Evolutionary conservation across 1,140 invertebrate genomes (phyloP), one percentile per base, ranked within the genome.

Genomic region (Bombus turneri): DNA sequence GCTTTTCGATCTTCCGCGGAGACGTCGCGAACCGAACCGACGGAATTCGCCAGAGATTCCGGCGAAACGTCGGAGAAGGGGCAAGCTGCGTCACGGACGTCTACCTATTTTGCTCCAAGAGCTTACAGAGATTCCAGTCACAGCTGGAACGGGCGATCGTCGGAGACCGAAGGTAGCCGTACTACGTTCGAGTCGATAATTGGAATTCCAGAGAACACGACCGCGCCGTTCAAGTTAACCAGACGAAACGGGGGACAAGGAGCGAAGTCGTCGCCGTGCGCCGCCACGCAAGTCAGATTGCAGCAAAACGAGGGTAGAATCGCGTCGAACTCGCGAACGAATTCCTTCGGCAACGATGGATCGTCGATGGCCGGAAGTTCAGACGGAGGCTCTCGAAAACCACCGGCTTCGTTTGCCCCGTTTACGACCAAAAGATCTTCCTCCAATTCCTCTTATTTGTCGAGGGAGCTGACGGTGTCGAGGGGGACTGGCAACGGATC

Each of bases 261-360:
- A 53, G 18, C 0, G 47, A n/a, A n/a, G 59, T 62, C 47, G 47
- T 62, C 59, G 3, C 59, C 59, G 3, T 62, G 59, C 59, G 59
- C 83, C 4, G 83, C 83, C 0, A 80, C 83, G 0, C 83, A 53
- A 0, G 76, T 57, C 1, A 72, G 41, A 10, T 5, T 85, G 12
- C 74, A 31, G 13, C 8, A n/a, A 2, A 22, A 0, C n/a, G 28
- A 15, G 3, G 25, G 8, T 1, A 28, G 10, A 2, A 3, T 1
- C 25, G 22, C 5, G 0, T 28, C 64, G 22, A 18, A 1, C 0
- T 37, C 31, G 34, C 15, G 53, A 0, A 1, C 4, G 15, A 18
- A 13, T 15, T 66, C 57, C 2, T 71, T 18, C 25, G 64, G 37
- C 25, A 43, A 28, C 2, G 25, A 15, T 41, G 13, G 66, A 1